Evolutionary conservation across 1,140 invertebrate genomes (phyloP).

Genomic region (Thaumetopoea pityocampa): DNA sequence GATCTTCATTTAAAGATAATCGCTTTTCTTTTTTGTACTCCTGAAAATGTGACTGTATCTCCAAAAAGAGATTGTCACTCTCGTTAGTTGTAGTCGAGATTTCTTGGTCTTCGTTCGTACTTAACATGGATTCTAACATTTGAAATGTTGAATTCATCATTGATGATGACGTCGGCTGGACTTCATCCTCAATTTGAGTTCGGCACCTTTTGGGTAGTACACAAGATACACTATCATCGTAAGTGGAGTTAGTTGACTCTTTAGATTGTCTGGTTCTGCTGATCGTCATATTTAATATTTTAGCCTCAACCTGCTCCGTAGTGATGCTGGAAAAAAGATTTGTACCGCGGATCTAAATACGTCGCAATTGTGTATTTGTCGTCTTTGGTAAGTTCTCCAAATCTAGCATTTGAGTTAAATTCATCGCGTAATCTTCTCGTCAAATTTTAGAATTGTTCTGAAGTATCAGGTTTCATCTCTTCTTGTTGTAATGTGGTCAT

Average conservation of each 20-base stretch:
- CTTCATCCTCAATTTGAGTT: constrained; percentile 8
- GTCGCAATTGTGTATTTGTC: constrained; percentile 28
- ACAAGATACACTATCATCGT: too few relatives aligned
- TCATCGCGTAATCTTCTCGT: not conserved
- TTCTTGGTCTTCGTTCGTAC: constrained; percentile 15
- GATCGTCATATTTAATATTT: constrained; percentile 21
- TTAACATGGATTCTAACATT: constrained; percentile 18
- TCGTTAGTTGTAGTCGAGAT: constrained; percentile 14
- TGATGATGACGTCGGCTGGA: not conserved
- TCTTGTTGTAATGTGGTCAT: constrained; percentile 18
- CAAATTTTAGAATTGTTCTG: constrained; percentile 1
- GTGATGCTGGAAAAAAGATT: constrained; percentile 29
- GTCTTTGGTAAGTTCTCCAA: constrained; percentile 25
- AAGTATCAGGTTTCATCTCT: constrained; percentile 6
- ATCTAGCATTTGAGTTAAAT: constrained; percentile 19
- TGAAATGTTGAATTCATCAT: constrained; percentile 1
- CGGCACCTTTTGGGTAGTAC: too few relatives aligned
- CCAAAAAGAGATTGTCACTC: constrained; percentile 21
- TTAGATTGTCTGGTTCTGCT: constrained; percentile 13
- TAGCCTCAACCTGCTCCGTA: constrained; percentile 29
- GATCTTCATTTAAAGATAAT: constrained; percentile 29
- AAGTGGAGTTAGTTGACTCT: too few relatives aligned
- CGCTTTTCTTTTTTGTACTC: constrained; percentile 27
- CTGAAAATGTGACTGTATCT: constrained; percentile 18
- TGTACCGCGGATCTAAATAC: constrained; percentile 36